Percentiles rank a stretch among this genome's conserved stretches.
phyloP scores from a whole-genome alignment of 2,113 vertebrate genomes.

The Blennius ocellaris region DNA sequence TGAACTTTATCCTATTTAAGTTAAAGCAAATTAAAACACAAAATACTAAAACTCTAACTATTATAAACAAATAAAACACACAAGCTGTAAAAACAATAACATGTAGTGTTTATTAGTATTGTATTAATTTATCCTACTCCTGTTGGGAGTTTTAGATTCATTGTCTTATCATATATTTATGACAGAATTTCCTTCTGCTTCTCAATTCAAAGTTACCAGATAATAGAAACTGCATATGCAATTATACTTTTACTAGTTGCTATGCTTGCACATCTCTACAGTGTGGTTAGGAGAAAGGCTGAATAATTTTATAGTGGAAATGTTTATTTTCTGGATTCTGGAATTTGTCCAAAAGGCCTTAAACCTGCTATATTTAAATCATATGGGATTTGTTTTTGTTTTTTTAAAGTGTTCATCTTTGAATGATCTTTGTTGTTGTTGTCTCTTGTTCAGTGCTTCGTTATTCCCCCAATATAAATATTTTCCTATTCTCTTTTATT shows the following conservation, averaged over 20 bases:
- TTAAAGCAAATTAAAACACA: too few relatives aligned
- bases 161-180: neutral
- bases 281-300: neutral
- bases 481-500: constrained; percentile 21
- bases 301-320: neutral
- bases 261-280: neutral
- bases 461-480: neutral
- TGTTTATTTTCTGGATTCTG: neutral
- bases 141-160: neutral
- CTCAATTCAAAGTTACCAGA: neutral
- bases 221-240: neutral
- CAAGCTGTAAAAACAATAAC: too few relatives aligned
- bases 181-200: neutral
- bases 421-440: neutral
- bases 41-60: too few relatives aligned
- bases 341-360: neutral
- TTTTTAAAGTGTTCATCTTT: neutral
- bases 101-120: neutral
- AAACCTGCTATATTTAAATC: neutral
- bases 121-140: neutral
- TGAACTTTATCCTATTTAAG: too few relatives aligned
- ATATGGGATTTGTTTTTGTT: neutral
- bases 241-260: neutral
- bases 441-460: neutral
- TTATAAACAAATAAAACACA: too few relatives aligned